Evolutionary conservation across 2,113 vertebrate genomes (phyloP).

Genomic region (Sander lucioperca): DNA sequence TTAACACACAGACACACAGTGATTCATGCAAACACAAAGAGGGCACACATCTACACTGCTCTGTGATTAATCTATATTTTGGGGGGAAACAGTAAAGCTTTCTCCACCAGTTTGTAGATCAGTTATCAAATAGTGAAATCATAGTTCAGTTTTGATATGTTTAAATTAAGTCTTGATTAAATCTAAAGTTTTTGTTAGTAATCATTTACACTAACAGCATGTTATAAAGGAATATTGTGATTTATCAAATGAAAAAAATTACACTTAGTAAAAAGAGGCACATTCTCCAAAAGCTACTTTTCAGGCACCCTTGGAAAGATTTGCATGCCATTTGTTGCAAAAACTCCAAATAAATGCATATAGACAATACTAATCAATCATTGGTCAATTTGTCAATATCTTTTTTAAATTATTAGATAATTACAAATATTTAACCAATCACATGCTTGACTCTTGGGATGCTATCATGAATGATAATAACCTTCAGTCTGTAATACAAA

Average conservation of each 20-base stretch:
- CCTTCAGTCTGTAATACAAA: background rate
- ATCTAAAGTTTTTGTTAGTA: background rate
- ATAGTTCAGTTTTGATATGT: background rate
- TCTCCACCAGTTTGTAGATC: background rate
- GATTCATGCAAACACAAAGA: constrained; percentile 71
- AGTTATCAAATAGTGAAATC: background rate
- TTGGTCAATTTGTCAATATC: background rate
- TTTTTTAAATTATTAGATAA: background rate
- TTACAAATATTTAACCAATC: constrained; percentile 1
- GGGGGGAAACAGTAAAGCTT: background rate
- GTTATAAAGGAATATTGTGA: background rate
- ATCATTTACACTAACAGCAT: background rate
- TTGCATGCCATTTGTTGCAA: background rate
- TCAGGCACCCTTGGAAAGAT: background rate
- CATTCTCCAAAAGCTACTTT: background rate
- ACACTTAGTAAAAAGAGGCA: background rate
- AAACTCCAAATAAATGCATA: background rate
- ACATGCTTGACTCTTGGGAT: background rate
- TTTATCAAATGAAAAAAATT: background rate
- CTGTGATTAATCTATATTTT: constrained; percentile 40
- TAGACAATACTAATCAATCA: background rate
- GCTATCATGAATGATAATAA: background rate
- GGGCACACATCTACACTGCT: background rate
- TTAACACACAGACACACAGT: constrained; percentile 63
- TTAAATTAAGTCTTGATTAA: background rate